These are phyloP conservation scores for Chaunax sp. DNA, from an alignment of 2,797 vertebrate species.

Conservation along the genomic window DNA sequence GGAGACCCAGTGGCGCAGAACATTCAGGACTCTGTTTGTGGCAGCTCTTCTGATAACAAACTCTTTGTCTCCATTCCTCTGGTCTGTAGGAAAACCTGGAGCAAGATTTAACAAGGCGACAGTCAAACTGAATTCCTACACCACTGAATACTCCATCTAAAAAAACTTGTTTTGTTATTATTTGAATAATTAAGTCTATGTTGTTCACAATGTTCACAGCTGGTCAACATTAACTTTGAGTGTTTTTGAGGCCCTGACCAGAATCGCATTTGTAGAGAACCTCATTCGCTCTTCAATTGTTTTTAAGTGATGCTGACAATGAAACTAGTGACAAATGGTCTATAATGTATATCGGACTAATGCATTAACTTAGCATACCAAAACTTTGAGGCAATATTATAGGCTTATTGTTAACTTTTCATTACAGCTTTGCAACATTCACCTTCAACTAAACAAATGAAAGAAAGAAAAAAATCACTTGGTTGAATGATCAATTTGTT, in stretches of 20 bases:
- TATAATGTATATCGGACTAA: neutral
- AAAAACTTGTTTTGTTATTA: too few relatives aligned
- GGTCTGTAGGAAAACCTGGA: conserved; percentile 92
- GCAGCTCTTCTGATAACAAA: conserved; percentile 96
- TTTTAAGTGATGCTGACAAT: neutral
- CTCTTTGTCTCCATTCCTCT: conserved; percentile 96
- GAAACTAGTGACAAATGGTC: neutral
- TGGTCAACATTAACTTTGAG: too few relatives aligned
- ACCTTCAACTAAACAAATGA: too few relatives aligned
- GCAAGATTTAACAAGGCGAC: conserved; percentile 8
- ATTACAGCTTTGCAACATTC: too few relatives aligned
- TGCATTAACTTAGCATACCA: neutral
- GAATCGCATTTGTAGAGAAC: neutral
- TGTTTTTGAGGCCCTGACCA: neutral
- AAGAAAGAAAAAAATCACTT: too few relatives aligned
- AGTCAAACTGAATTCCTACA: neutral
- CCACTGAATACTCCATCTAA: too few relatives aligned
- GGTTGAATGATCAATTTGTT: too few relatives aligned
- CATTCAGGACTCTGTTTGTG: conserved; percentile 95
- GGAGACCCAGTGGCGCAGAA: conserved; percentile 97
- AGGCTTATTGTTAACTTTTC: too few relatives aligned
- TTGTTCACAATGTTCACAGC: neutral
- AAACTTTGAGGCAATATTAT: neutral
- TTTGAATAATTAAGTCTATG: neutral
- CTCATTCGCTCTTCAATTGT: neutral